These are phyloP conservation scores for Epicampocera succincta DNA, from an alignment of 2,888 invertebrate species.

Conservation along the genomic window DNA sequence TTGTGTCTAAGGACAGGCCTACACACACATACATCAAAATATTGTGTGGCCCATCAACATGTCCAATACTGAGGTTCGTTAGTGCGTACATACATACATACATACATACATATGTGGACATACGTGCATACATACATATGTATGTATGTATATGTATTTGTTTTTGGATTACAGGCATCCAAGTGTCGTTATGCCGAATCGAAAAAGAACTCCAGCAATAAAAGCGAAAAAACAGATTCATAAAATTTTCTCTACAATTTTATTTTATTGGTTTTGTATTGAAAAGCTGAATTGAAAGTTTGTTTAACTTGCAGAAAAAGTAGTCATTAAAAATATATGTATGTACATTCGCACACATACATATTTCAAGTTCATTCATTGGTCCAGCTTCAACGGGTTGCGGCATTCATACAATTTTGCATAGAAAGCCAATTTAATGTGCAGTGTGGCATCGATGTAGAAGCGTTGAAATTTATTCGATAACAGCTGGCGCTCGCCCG, in stretches of 20 bases:
- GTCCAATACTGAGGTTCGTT: slow-evolving; percentile 62
- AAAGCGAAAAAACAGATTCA: slow-evolving; percentile 1
- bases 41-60: slow-evolving; percentile 56
- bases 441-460: slow-evolving; percentile 76
- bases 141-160: no score
- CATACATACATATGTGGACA: slow-evolving; percentile 7
- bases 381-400: slow-evolving; percentile 48
- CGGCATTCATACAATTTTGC: slow-evolving; percentile 74
- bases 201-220: slow-evolving; percentile 14
- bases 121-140: slow-evolving; percentile 7
- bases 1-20: slow-evolving; percentile 54
- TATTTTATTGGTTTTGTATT: slow-evolving; percentile 54
- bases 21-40: slow-evolving; percentile 42
- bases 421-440: slow-evolving; percentile 75
- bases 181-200: slow-evolving; percentile 15
- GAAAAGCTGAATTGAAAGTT: not conserved
- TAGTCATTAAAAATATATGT: not conserved
- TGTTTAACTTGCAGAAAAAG: not conserved
- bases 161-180: no score
- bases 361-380: slow-evolving; percentile 7
- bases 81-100: slow-evolving; percentile 33
- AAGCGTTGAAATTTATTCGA: slow-evolving; percentile 74
- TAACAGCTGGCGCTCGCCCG: slow-evolving; percentile 71
- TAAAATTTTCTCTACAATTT: slow-evolving; percentile 30
- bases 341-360: not conserved